Evolutionary conservation across 2,888 invertebrate genomes (phyloP), one percentile per base, ranked within the genome.

Genomic region (Saturnia japonica): DNA sequence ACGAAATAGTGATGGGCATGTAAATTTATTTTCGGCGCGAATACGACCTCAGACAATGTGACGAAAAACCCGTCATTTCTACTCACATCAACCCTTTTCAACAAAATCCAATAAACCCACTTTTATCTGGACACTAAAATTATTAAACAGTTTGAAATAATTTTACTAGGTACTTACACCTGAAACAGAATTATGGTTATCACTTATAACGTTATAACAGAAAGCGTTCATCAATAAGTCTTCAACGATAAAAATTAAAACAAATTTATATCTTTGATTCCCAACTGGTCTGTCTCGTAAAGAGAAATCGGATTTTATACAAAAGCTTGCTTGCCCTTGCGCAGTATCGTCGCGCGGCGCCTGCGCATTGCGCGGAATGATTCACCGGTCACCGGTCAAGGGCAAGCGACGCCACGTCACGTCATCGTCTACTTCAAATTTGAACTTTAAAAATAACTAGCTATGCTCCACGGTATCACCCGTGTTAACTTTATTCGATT

Each of bases 351-450:
- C 28, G 14, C 34, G 25, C 40, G 16, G 64, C 64, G 64, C 64
- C 57, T 43, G 72, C 70, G 72, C 68, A 34, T 68, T 69, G 57
- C 62, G 70, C 68, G 34, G 42, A 34, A 40, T 72, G 72, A 72
- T 66, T 72, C 72, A 72, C 67, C 57, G 67, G 69, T 66, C 71
- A 57, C 57, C 69, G 67, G 69, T 71, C 71, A 71, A 71, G 69
- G 69, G 67, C 69, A 60, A 34, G 19, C 57, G 54, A 40, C 12
- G 68, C 57, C 57, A 42, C 22, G 57, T n/a, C 14, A 28, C 43
- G 60, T 22, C 66, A 43, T 40, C 67, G 51, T 12, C 34, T 67
- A 25, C 42, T 62, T 60, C 28, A 25, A 28, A 69, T 28, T 62
- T 64, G n/a, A 64, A 64, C 34, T 19, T 64, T 25, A 22, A 1